A percentile compares a stretch with the other conserved stretches of the same genome.
These are phyloP conservation scores for Heliconius melpomene DNA, from an alignment of 1,140 invertebrate genomes.

Conservation along the genomic window DNA sequence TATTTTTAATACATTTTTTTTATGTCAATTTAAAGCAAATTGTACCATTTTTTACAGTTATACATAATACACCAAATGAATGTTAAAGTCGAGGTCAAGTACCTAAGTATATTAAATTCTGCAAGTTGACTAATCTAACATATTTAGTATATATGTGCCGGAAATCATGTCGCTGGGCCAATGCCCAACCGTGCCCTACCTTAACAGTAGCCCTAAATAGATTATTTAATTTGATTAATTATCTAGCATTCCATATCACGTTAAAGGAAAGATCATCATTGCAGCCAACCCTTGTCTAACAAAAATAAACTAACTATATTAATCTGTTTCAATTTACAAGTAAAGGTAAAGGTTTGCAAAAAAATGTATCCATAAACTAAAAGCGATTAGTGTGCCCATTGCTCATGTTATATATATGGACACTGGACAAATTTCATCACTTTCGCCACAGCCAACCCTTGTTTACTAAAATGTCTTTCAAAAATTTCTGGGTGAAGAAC, in stretches of 20 bases:
- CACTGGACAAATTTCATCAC: background rate
- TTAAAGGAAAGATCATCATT: constrained; percentile 4
- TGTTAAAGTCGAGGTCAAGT: background rate
- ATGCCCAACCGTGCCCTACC: constrained; percentile 38
- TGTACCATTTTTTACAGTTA: background rate
- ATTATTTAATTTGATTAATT: constrained; percentile 37
- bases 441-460: background rate
- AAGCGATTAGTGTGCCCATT: too few species aligned
- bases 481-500: background rate
- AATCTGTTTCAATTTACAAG: background rate
- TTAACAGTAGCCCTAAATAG: constrained; percentile 31
- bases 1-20: background rate
- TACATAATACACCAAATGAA: background rate
- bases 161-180: constrained; percentile 25
- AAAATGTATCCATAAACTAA: background rate
- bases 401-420: background rate
- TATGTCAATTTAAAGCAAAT: background rate
- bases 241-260: constrained; percentile 13
- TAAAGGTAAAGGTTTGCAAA: background rate
- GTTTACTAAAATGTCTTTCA: background rate
- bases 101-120: background rate
- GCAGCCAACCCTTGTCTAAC: background rate
- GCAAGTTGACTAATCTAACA: background rate
- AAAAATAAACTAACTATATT: background rate
- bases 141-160: constrained; percentile 10